These are phyloP conservation scores for Pseudococcus longispinus DNA, from an alignment of 2,888 invertebrate species.

Conservation along the genomic window DNA sequence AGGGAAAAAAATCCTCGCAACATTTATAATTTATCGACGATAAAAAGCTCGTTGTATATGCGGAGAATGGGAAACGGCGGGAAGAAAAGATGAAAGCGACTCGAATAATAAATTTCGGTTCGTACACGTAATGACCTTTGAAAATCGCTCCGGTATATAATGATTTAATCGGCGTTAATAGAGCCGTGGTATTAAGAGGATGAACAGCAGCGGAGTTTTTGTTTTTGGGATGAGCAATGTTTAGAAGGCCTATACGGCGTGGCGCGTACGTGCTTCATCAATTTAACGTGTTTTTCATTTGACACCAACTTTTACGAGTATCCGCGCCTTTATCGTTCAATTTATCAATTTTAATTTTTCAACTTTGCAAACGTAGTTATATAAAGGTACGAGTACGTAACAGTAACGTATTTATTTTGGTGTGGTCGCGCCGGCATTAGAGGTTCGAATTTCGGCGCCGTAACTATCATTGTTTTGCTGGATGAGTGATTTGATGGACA, in stretches of 20 bases:
- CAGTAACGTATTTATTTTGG: background rate
- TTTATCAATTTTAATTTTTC: slow-evolving; percentile 43
- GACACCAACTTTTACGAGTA: slow-evolving; percentile 23
- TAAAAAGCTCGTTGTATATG: background rate
- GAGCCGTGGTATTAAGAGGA: background rate
- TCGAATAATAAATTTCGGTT: background rate
- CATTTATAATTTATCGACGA: slow-evolving; percentile 11
- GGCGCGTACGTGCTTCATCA: slow-evolving; percentile 10
- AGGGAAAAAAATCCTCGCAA: background rate
- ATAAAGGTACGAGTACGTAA: background rate
- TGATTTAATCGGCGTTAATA: slow-evolving; percentile 39
- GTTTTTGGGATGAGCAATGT: background rate
- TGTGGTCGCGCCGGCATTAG: background rate
- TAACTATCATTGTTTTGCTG: background rate
- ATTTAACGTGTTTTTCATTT: slow-evolving; percentile 22
- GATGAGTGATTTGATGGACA: slow-evolving; percentile 1
- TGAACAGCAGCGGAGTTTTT: background rate
- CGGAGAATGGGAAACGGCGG: background rate
- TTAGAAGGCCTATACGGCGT: background rate
- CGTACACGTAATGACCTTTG: slow-evolving; percentile 4
- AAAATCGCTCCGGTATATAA: background rate
- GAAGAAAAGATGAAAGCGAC: background rate
- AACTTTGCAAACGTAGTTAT: background rate
- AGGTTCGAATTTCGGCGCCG: background rate
- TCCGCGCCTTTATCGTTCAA: background rate